phyloP scores from a whole-genome alignment of 2,797 vertebrate genomes.

The Urocyon cinereoargenteus region DNA sequence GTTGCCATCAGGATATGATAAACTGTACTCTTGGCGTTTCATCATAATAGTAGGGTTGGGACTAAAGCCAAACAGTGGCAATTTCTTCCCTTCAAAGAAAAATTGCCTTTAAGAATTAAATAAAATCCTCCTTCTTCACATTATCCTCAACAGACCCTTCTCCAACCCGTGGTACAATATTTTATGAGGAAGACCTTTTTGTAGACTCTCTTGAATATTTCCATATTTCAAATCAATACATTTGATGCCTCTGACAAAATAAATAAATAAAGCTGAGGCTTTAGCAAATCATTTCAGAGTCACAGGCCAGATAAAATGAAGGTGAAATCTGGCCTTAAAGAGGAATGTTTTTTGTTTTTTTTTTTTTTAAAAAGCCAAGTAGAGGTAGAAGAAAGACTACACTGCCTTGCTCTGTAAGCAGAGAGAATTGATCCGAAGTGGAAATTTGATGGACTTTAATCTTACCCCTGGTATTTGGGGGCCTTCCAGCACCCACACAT shows the following conservation, averaged over 20 bases:
- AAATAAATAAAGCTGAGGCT: slow-evolving; percentile 52
- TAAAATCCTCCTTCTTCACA: slow-evolving; percentile 67
- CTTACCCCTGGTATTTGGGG: slow-evolving; percentile 66
- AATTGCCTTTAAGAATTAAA: slow-evolving; percentile 82
- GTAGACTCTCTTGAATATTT: slow-evolving; percentile 53
- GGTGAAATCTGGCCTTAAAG: slow-evolving; percentile 54
- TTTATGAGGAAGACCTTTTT: slow-evolving; percentile 57
- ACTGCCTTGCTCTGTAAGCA: slow-evolving; percentile 59
- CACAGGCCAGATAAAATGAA: slow-evolving; percentile 62
- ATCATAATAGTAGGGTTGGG: slow-evolving; percentile 81
- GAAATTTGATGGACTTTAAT: slow-evolving; percentile 69
- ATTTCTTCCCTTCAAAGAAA: slow-evolving; percentile 80
- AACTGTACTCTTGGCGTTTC: slow-evolving; percentile 78
- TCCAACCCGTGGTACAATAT: background rate
- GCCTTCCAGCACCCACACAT: slow-evolving; percentile 71
- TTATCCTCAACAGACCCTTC: slow-evolving; percentile 40
- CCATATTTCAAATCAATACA: slow-evolving; percentile 60
- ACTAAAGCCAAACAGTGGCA: slow-evolving; percentile 83
- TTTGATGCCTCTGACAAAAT: slow-evolving; percentile 56
- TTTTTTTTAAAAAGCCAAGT: no score
- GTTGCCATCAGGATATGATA: slow-evolving; percentile 78
- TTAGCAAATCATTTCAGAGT: slow-evolving; percentile 70
- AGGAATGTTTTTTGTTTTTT: background rate
- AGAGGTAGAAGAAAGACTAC: slow-evolving; percentile 47
- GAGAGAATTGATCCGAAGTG: slow-evolving; percentile 59